phyloP scores from a whole-genome alignment of 2,888 invertebrate genomes.

The Tanytarsus gracilentus region DNA sequence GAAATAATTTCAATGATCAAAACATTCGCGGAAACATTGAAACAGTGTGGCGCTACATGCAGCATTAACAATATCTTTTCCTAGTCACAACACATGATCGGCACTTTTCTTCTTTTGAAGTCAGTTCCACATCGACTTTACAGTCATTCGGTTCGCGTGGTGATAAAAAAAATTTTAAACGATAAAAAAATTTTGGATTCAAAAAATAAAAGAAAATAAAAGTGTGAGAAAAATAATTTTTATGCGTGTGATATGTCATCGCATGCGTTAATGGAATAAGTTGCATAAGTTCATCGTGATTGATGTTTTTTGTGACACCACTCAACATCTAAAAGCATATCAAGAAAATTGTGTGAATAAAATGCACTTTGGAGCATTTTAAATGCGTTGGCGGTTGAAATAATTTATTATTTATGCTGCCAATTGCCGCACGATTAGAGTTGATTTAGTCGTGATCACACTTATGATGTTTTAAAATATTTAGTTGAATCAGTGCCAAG shows the following conservation, averaged over 20 bases:
- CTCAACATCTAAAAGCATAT: background rate
- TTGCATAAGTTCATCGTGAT: background rate
- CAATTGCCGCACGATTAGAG: background rate
- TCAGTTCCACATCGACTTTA: conserved; percentile 1
- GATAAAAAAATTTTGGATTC: background rate
- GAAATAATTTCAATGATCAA: no score
- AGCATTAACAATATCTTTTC: no score
- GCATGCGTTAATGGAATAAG: no score
- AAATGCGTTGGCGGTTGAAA: background rate
- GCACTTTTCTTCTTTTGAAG: background rate
- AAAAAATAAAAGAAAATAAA: background rate
- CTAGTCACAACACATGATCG: no score
- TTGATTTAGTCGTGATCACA: background rate
- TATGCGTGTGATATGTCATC: no score
- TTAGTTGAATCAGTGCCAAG: background rate
- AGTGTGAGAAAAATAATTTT: background rate
- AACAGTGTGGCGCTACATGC: background rate
- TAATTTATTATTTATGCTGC: conserved; percentile 9
- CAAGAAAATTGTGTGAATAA: background rate
- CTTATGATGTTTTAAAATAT: background rate
- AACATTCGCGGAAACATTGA: conserved; percentile 3
- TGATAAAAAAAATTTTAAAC: background rate
- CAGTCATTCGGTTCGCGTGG: background rate
- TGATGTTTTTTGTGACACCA: background rate
- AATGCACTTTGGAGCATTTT: background rate